These are phyloP conservation scores for Cirrhinus molitorella DNA, from an alignment of 2,797 vertebrate species.

Conservation along the genomic window DNA sequence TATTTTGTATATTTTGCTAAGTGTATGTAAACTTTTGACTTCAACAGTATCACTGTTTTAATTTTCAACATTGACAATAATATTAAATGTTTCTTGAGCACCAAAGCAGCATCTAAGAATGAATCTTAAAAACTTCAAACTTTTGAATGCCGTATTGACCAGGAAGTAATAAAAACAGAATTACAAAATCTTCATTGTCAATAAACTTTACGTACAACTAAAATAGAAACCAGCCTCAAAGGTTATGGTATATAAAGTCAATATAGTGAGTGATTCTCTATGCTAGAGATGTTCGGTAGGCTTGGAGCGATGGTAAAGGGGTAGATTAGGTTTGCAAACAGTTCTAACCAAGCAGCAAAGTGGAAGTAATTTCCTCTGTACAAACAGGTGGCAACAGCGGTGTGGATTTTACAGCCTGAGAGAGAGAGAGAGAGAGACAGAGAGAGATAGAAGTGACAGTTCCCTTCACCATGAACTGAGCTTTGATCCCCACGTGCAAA, in stretches of 20 bases:
- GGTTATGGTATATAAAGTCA: neutral
- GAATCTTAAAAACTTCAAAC: no score
- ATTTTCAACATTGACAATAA: neutral
- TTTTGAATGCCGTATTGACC: neutral
- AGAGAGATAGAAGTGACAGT: constrained; percentile 53
- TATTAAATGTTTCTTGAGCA: neutral
- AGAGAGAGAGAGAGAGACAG: constrained; percentile 11
- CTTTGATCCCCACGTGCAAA: constrained; percentile 75
- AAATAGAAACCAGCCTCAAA: neutral
- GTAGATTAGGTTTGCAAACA: constrained; percentile 64
- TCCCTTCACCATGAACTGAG: constrained; percentile 54
- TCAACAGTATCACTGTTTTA: no score
- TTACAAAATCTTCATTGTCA: neutral
- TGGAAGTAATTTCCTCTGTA: constrained; percentile 75
- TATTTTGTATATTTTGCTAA: no score
- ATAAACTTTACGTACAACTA: neutral
- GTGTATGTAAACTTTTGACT: no score
- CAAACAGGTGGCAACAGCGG: constrained; percentile 69
- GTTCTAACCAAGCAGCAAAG: constrained; percentile 66
- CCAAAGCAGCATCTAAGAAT: neutral
- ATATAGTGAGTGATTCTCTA: neutral
- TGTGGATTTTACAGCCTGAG: constrained; percentile 57
- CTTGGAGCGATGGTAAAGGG: constrained; percentile 40
- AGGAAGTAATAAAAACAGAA: neutral
- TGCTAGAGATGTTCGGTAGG: constrained; percentile 18